Conservation (phyloP, 2,797 vertebrate species). For the Rhinogobio ventralis region DNA sequence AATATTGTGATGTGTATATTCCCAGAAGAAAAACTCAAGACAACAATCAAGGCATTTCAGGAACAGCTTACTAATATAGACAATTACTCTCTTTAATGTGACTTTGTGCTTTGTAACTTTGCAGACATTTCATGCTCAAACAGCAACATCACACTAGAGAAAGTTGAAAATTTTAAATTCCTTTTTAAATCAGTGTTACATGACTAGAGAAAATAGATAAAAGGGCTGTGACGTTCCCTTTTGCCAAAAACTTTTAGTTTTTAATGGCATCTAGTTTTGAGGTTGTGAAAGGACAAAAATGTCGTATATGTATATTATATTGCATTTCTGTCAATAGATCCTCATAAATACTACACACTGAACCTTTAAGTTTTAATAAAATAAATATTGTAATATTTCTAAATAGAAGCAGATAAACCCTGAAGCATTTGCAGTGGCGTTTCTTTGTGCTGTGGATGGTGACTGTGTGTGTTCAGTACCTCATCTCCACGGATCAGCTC, state of each 20-base stretch:
- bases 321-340: no score
- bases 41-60: no score
- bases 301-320: no score
- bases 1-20: not conserved
- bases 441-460: not conserved
- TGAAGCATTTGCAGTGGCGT: not conserved
- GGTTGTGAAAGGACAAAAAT: no score
- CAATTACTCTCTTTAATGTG: not conserved
- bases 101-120: not conserved
- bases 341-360: no score
- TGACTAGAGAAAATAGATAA: no score
- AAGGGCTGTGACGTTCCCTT: not conserved
- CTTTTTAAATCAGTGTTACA: no score
- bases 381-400: not conserved
- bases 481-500: slow-evolving; percentile 89
- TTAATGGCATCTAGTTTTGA: no score
- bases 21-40: no score
- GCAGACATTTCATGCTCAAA: not conserved
- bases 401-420: not conserved
- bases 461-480: slow-evolving; percentile 73
- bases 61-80: not conserved
- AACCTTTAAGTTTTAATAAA: not conserved
- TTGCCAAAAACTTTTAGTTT: not conserved
- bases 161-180: no score
- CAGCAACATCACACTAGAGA: not conserved